Base-by-base conservation (phyloP, 2,888 invertebrate genomes). In the Galerucella nymphaeae region DNA sequence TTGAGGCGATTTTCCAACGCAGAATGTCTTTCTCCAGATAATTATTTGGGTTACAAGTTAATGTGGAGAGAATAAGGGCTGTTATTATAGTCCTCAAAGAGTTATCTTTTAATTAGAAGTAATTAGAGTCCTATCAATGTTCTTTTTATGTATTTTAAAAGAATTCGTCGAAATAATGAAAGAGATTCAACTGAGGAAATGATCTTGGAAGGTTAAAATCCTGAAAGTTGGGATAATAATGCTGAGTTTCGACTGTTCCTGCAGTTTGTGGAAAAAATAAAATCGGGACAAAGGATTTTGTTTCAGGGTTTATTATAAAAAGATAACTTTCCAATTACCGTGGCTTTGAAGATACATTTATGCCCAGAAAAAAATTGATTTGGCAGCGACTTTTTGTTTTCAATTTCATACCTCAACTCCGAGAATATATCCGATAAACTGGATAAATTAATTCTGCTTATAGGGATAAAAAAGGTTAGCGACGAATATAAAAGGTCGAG, bases 81-180 rank as follows among this genome's bases (percentile, higher is more conserved):
- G 45, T 63, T 63, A 70, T 55, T 70, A 63, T 45, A 42, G 64
- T 30, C 45, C 63, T 70, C 63, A 70, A 70, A 70, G 69, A 57
- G 69, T 70, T 70, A 70, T 70, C 70, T 63, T 70, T 70, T 70
- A 70, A 70, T 70, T 70, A 70, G 70, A 70, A 70, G 63, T 63
- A 70, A 70, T 70, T 70, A 57, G 63, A 42, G 14, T 10, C 23
- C 42, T 50, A 69, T 62, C 62, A 69, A 62, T 53, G 20, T 23
- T 42, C 41, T n/a, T 10, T 42, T 55, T 41, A 16, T n/a, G 5
- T 42, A 42, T 53, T 41, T 42, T n/a, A 20, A 69, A 69, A 53
- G 69, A 55, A 53, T 62, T 38, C 20, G n/a, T 41, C 45, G 14
- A 45, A 58, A 66, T 58, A 66, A 59, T 18, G 59, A 61, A 67